Evolutionary conservation across 2,888 invertebrate genomes (phyloP).

Genomic region (Drosophila robusta): DNA sequence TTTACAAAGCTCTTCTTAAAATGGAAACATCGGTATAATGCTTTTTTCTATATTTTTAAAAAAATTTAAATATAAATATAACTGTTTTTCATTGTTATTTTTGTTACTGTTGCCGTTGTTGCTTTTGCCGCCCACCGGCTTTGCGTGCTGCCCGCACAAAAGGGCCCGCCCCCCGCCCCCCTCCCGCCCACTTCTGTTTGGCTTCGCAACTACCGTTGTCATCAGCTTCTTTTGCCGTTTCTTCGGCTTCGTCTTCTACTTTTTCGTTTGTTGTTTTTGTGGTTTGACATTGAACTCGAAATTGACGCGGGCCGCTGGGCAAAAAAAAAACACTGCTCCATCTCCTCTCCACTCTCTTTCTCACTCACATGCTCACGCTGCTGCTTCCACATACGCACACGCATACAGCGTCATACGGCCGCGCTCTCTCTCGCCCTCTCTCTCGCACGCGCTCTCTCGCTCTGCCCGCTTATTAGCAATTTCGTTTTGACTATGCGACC

Average conservation of each 20-base stretch:
- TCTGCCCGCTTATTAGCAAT: conserved; percentile 65
- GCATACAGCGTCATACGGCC: conserved; percentile 27
- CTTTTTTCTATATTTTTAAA: too few relatives aligned
- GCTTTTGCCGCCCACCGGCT: conserved; percentile 23
- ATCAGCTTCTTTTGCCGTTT: conserved; percentile 18
- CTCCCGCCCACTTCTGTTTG: neutral
- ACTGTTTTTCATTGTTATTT: neutral
- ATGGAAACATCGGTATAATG: too few relatives aligned
- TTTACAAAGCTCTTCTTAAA: too few relatives aligned
- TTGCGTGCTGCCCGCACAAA: conserved; percentile 30
- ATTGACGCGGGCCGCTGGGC: conserved; percentile 72
- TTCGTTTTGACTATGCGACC: conserved; percentile 59
- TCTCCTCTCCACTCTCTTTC: conserved; percentile 3
- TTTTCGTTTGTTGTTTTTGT: conserved; percentile 55
- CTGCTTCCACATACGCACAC: conserved; percentile 32
- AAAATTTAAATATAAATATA: neutral
- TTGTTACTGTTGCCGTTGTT: conserved; percentile 11
- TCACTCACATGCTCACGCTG: conserved; percentile 19
- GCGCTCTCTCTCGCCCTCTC: conserved; percentile 13
- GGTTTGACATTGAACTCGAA: conserved; percentile 81
- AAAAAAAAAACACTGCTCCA: conserved; percentile 46
- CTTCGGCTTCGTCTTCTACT: conserved; percentile 3
- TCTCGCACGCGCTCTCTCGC: conserved; percentile 6
- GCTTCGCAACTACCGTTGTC: conserved; percentile 17
- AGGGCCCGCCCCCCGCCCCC: neutral